Evolutionary conservation across 1,140 invertebrate species (phyloP), one percentile per base, ranked within the genome.

Genomic region (Trichonephila clavata): DNA sequence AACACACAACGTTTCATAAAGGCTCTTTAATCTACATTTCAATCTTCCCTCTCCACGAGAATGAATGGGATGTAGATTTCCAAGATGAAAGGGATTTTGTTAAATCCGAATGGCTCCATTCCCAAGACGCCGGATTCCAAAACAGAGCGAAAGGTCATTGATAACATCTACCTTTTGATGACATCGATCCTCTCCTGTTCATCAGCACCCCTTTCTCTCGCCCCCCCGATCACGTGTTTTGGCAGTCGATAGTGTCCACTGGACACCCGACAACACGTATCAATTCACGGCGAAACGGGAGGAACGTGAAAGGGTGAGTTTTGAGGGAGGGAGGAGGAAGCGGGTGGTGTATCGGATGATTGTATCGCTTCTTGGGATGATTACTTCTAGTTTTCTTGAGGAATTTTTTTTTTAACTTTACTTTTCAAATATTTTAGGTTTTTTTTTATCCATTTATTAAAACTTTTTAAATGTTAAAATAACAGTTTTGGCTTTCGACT

Each of bases 171-270:
- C 71, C 27, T 32, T 77, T 39, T 77, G 71, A 77, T 77, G 27
- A 77, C 71, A 77, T 77, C 71, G 71, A 77, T 77, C 71, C 71
- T 18, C 24, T 77, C n/a, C 18, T 32, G 71, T 77, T 77, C 71
- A 77, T 77, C 71, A 77, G 71, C 71, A 77, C 24, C 14, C 18
- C 2, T 39, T 18, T 18, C 68, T 32, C 68, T 4, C 4, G 0
- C 68, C 14, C 16, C 27, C 27, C 14, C 71, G 6, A 3, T 32
- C 65, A 68, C 65, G 65, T 68, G 65, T 68, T 68, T 68, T n/a
- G 65, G 24, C 65, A 68, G 65, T 77, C 71, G 71, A 39, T 39
- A 39, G 71, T 77, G 71, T 77, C 71, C 71, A 77, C 27, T 18
- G 71, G 71, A 20, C 71, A 7, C 32, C 27, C 61, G 21, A 20